Evolutionary conservation across 64 coral and sea anemone species (phyloP).

Genomic region (Actinia equina): DNA sequence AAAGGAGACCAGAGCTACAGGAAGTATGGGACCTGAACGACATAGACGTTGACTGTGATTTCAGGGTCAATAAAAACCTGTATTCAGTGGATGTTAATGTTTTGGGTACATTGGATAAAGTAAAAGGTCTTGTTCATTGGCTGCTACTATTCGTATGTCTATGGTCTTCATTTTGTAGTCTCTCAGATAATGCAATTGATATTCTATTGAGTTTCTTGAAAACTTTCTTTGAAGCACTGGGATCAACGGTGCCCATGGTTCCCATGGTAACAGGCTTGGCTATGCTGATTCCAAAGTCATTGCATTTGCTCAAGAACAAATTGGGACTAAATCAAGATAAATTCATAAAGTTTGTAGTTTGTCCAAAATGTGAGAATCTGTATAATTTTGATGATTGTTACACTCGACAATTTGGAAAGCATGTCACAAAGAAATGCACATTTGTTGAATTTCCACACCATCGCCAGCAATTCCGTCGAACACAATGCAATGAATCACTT

Average conservation of each 20-base stretch:
- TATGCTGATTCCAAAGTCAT: conserved; percentile 41
- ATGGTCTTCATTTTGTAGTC: no score
- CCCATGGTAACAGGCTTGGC: conserved; percentile 37
- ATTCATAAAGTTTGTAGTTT: conserved; percentile 54
- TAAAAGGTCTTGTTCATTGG: no score
- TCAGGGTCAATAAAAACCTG: no score
- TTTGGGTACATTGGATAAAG: no score
- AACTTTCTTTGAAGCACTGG: no score
- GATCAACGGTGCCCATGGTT: no score
- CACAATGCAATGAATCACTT: no score
- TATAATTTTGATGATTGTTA: conserved; percentile 18
- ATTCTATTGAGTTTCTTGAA: no score
- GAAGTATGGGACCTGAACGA: conserved; percentile 43
- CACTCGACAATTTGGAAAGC: not conserved
- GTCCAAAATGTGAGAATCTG: conserved; percentile 8
- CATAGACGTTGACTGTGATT: conserved; percentile 50
- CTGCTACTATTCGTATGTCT: no score
- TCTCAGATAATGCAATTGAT: no score
- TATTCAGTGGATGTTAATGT: no score
- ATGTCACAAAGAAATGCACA: conserved; percentile 4
- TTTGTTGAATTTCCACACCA: conserved; percentile 40
- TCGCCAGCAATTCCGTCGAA: no score
- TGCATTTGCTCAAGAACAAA: conserved; percentile 40
- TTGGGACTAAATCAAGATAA: conserved; percentile 39
- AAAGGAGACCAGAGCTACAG: conserved; percentile 34